These are phyloP conservation scores for Phortica magna DNA, from an alignment of 2,888 invertebrate genomes.

Conservation along the genomic window DNA sequence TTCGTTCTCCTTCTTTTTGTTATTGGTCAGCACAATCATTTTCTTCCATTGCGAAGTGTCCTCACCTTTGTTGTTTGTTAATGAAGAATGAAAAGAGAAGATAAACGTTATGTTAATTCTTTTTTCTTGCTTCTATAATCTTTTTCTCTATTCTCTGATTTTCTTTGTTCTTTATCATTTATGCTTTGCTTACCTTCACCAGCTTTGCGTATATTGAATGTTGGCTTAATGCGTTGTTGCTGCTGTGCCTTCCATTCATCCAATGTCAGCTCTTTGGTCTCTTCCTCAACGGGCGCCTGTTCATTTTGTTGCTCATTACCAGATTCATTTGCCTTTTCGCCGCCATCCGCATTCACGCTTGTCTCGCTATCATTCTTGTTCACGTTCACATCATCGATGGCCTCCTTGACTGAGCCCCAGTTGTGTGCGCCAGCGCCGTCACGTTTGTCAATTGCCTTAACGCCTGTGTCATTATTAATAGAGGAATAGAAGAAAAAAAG, in stretches of 20 bases:
- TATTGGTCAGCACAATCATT: slow-evolving; percentile 87
- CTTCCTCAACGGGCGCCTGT: slow-evolving; percentile 82
- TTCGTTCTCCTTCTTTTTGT: slow-evolving; percentile 79
- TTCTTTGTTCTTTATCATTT: not conserved
- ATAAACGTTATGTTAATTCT: not conserved
- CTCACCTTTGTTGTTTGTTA: slow-evolving; percentile 80
- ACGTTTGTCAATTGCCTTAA: slow-evolving; percentile 95
- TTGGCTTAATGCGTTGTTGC: slow-evolving; percentile 88
- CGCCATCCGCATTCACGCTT: slow-evolving; percentile 27
- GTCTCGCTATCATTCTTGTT: slow-evolving; percentile 69
- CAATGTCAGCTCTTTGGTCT: slow-evolving; percentile 92
- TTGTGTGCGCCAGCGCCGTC: slow-evolving; percentile 97
- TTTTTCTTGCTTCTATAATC: not conserved
- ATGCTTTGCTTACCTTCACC: slow-evolving; percentile 83
- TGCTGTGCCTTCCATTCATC: slow-evolving; percentile 97
- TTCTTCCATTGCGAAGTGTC: slow-evolving; percentile 96
- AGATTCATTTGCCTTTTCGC: slow-evolving; percentile 72
- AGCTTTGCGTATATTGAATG: slow-evolving; percentile 95
- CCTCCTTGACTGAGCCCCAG: slow-evolving; percentile 96
- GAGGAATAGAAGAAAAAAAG: not conserved
- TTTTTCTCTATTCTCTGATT: not conserved
- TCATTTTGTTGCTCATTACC: slow-evolving; percentile 77
- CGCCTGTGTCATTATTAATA: slow-evolving; percentile 72
- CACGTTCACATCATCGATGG: slow-evolving; percentile 83
- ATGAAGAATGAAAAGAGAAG: not conserved